Conservation (phyloP, 2,113 vertebrate species). For the Percina caprodes region DNA sequence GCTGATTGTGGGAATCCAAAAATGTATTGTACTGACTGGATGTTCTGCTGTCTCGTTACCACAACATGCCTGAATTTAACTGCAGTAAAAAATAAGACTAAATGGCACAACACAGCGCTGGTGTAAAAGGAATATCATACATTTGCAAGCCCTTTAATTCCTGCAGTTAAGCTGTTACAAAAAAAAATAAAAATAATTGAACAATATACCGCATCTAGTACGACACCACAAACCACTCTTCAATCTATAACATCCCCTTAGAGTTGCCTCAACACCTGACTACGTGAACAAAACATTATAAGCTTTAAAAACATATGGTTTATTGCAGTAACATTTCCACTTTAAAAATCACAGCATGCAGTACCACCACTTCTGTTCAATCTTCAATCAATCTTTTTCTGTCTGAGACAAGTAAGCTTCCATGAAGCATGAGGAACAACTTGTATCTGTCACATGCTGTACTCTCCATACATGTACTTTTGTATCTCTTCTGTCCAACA, state of each 20-base stretch:
- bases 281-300: background rate
- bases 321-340: background rate
- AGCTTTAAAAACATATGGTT: background rate
- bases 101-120: background rate
- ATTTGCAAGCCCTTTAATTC: background rate
- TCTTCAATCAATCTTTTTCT: background rate
- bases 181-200: background rate
- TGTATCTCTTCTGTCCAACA: background rate
- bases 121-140: background rate
- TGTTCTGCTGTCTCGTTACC: conserved; percentile 4
- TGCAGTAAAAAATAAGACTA: background rate
- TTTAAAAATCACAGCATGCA: too few relatives aligned
- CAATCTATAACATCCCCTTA: background rate
- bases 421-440: background rate
- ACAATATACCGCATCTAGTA: background rate
- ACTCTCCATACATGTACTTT: background rate
- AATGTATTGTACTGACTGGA: conserved; percentile 34
- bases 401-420: background rate
- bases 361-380: background rate
- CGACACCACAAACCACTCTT: background rate
- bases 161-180: background rate
- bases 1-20: conserved; percentile 29
- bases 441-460: conserved; percentile 15
- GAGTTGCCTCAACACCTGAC: background rate
- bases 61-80: background rate